Conservation (phyloP, 2,888 invertebrate species). For the Drosophila kambysellisi region DNA sequence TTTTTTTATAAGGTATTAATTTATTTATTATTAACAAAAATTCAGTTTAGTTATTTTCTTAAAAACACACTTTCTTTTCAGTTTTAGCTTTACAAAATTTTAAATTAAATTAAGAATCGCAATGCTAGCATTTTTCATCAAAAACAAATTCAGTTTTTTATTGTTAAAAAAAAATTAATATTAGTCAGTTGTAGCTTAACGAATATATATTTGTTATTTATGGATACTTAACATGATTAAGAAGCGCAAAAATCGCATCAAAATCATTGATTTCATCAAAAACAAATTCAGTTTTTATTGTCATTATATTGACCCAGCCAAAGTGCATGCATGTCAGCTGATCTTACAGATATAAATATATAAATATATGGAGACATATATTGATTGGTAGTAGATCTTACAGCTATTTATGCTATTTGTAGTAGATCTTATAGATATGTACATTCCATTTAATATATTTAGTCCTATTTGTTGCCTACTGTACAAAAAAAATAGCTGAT, state of each 20-base stretch:
- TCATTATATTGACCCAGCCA: conserved; percentile 49
- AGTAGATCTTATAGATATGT: conserved; percentile 25
- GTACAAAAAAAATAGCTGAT: conserved; percentile 35
- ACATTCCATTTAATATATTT: conserved; percentile 17
- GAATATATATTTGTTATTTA: not conserved
- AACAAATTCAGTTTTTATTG: conserved; percentile 39
- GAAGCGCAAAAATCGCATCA: not conserved
- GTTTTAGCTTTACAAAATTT: not conserved
- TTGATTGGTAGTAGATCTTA: conserved; percentile 19
- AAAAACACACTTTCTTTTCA: too few species aligned
- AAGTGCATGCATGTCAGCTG: conserved; percentile 53
- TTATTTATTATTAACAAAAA: too few species aligned
- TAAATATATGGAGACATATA: conserved; percentile 8
- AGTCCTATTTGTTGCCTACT: conserved; percentile 35
- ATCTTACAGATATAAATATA: conserved; percentile 20
- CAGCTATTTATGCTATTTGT: conserved; percentile 9
- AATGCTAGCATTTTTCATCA: not conserved
- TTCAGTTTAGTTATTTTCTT: too few species aligned
- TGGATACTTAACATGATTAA: not conserved
- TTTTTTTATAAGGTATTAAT: too few species aligned
- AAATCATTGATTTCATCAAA: conserved; percentile 3
- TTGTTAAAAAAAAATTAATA: not conserved
- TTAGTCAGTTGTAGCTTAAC: not conserved
- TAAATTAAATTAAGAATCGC: not conserved
- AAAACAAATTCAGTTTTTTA: conserved; percentile 3